Conservation (phyloP, 30 jellyfish, hydroid and myxozoan species). For the Rhopilema esculentum region DNA sequence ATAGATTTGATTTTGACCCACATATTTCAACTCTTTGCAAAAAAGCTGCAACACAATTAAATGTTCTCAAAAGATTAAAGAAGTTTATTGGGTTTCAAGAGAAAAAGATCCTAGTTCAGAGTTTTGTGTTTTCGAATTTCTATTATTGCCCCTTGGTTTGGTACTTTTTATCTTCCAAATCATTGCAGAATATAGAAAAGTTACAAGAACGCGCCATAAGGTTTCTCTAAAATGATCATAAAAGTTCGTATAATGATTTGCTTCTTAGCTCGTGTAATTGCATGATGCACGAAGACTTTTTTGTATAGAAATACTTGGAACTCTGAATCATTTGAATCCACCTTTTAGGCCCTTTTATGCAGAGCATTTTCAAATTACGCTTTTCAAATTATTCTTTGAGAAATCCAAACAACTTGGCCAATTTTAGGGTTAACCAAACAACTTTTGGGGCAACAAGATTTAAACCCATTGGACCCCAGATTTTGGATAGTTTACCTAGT, state of each 20-base stretch:
- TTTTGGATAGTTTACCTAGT: neutral
- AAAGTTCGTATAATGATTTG: neutral
- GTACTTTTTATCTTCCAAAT: neutral
- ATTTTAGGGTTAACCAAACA: neutral
- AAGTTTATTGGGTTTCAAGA: conserved; percentile 7
- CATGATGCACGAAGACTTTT: neutral
- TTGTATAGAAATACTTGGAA: neutral
- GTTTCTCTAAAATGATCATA: neutral
- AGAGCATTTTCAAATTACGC: conserved; percentile 31
- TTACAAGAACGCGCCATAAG: conserved; percentile 18
- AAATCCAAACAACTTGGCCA: neutral
- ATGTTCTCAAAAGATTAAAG: neutral
- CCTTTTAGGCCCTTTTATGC: conserved; percentile 16
- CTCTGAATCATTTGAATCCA: conserved; percentile 2
- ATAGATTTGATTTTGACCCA: conserved; percentile 37
- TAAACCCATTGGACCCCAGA: neutral
- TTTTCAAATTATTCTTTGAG: neutral
- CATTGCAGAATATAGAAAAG: neutral
- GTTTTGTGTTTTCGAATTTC: conserved; percentile 23
- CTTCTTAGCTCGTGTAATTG: neutral
- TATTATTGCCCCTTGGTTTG: conserved; percentile 5
- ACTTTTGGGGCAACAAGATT: neutral
- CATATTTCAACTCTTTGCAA: conserved; percentile 18
- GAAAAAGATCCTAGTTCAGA: conserved; percentile 18
- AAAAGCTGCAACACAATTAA: conserved; percentile 10